Percentiles rank a stretch among this genome's conserved stretches.
Conservation (phyloP, 2,113 vertebrate genomes). For the Tachysurus vachellii region DNA sequence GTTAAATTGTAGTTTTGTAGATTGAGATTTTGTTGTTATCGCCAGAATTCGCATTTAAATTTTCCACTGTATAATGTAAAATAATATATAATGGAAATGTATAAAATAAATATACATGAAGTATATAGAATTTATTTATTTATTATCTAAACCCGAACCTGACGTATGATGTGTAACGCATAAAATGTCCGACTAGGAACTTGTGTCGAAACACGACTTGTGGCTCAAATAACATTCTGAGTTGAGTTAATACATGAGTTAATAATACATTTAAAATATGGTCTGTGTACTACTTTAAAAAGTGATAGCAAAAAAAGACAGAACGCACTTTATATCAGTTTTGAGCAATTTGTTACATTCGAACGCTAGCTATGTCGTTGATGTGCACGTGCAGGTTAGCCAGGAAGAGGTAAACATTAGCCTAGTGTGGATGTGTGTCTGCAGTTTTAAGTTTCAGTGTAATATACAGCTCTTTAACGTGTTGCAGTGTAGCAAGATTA, state of each 20-base stretch:
- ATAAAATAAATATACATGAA: background rate
- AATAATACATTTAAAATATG: background rate
- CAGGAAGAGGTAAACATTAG: no score
- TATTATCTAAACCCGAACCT: background rate
- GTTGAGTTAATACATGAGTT: background rate
- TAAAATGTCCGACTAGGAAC: conserved; percentile 54
- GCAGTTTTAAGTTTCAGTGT: background rate
- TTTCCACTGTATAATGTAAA: background rate
- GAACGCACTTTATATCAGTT: background rate
- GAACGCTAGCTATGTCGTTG: background rate
- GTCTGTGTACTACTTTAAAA: background rate
- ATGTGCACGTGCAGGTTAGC: background rate
- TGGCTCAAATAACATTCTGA: background rate
- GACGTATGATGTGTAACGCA: conserved; percentile 20
- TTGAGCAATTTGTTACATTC: background rate
- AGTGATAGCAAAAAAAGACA: background rate
- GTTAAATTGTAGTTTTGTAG: background rate
- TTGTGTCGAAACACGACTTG: background rate
- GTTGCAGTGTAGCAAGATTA: no score
- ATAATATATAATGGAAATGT: background rate
- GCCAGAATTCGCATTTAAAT: background rate
- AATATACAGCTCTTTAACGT: background rate
- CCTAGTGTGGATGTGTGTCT: background rate
- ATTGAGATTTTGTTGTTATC: background rate
- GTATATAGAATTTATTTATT: no score